phyloP scores from a whole-genome alignment of 2,888 invertebrate species.

The Diogma glabrata region DNA sequence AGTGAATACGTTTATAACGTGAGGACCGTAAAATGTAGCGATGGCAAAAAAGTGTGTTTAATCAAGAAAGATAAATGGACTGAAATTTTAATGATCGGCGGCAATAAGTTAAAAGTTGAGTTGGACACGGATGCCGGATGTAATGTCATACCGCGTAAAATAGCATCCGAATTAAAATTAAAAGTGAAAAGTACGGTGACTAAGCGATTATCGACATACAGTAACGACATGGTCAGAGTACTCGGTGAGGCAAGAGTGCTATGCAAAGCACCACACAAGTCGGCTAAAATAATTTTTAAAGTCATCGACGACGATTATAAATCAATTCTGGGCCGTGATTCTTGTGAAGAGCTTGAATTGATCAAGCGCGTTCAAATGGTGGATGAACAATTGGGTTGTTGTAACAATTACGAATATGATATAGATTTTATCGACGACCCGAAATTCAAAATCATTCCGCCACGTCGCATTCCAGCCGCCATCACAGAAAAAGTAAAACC shows the following conservation, averaged over 20 bases:
- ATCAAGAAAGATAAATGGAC: neutral
- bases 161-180: too few species aligned
- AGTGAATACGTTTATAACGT: too few species aligned
- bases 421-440: too few species aligned
- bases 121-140: neutral
- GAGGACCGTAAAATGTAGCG: too few species aligned
- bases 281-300: neutral
- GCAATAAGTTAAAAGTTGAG: too few species aligned
- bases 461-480: neutral
- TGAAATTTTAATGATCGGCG: neutral
- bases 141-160: neutral
- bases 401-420: too few species aligned
- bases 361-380: too few species aligned
- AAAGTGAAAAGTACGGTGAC: too few species aligned
- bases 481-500: too few species aligned
- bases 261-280: neutral
- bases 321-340: too few species aligned
- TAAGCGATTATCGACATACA: neutral
- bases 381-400: too few species aligned
- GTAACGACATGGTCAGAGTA: neutral
- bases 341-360: neutral
- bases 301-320: too few species aligned
- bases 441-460: conserved; percentile 2
- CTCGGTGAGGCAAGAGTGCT: neutral
- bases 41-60: neutral